phyloP scores from a whole-genome alignment of 2,888 invertebrate species.

The Agrochola lychnidis region DNA sequence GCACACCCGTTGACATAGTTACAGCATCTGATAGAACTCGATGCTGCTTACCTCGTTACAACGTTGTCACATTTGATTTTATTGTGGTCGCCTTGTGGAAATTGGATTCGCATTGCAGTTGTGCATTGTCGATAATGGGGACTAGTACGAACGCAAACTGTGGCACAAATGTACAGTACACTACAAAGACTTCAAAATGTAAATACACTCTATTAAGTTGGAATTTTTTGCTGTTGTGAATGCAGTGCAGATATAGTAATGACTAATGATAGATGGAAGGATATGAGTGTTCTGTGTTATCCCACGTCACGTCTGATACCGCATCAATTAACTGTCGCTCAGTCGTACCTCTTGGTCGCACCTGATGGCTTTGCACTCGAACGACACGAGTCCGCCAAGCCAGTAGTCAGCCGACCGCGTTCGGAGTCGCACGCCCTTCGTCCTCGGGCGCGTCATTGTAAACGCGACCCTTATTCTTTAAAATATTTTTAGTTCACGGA shows the following conservation, averaged over 20 bases:
- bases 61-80: slow-evolving; percentile 61
- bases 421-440: slow-evolving; percentile 83
- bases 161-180: slow-evolving; percentile 19
- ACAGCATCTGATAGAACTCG: slow-evolving; percentile 62
- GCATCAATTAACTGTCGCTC: slow-evolving; percentile 77
- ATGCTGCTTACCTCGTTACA: slow-evolving; percentile 59
- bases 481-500: slow-evolving; percentile 85
- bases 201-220: slow-evolving; percentile 17
- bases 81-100: slow-evolving; percentile 58
- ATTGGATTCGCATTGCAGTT: slow-evolving; percentile 62
- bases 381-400: slow-evolving; percentile 65
- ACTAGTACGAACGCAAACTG: slow-evolving; percentile 41
- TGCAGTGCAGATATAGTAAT: slow-evolving; percentile 42
- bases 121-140: slow-evolving; percentile 52
- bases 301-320: slow-evolving; percentile 69
- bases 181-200: slow-evolving; percentile 21
- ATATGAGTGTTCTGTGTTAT: slow-evolving; percentile 60
- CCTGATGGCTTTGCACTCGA: slow-evolving; percentile 78
- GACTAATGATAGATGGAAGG: slow-evolving; percentile 61
- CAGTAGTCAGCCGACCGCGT: slow-evolving; percentile 82
- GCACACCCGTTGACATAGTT: slow-evolving; percentile 62
- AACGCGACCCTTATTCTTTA: slow-evolving; percentile 80
- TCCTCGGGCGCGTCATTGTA: slow-evolving; percentile 68
- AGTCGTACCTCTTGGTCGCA: slow-evolving; percentile 73
- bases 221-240: slow-evolving; percentile 31